Evolutionary conservation across 2,113 vertebrate genomes (phyloP).

Genomic region (Rhinopomastus cyanomelas): DNA sequence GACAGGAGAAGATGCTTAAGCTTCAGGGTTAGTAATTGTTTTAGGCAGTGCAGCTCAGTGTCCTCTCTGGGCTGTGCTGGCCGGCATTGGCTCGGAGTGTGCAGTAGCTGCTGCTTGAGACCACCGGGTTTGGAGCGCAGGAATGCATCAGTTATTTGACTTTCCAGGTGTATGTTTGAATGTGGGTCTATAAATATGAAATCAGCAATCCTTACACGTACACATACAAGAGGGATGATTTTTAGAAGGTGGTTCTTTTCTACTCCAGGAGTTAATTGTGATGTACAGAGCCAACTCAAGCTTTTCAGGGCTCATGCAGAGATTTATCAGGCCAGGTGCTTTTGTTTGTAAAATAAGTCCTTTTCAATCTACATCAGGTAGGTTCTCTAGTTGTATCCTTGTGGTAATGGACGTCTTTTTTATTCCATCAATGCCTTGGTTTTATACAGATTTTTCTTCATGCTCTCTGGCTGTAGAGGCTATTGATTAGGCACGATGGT

Average conservation of each 20-base stretch:
- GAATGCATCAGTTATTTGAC: neutral
- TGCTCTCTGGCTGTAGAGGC: neutral
- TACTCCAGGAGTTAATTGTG: neutral
- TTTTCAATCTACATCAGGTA: neutral
- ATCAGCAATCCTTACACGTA: neutral
- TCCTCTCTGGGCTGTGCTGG: neutral
- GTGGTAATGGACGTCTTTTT: neutral
- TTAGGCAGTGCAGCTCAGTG: neutral
- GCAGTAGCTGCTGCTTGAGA: neutral
- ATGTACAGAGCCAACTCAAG: neutral
- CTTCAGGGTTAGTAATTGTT: neutral
- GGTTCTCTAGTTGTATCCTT: neutral
- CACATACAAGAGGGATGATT: neutral
- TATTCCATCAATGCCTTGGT: too few species aligned
- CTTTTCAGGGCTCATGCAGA: neutral
- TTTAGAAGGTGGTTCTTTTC: neutral
- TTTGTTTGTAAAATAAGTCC: neutral
- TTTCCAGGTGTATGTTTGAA: neutral
- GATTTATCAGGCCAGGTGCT: neutral
- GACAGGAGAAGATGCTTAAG: neutral
- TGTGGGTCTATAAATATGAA: neutral
- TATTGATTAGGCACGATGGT: conserved; percentile 21
- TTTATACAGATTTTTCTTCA: conserved; percentile 30
- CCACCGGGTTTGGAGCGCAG: neutral
- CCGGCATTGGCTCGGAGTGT: neutral